A percentile compares a stretch with the other conserved stretches of the same genome.
phyloP scores from a whole-genome alignment of 1,140 invertebrate species.

The Holotrichia oblita region DNA sequence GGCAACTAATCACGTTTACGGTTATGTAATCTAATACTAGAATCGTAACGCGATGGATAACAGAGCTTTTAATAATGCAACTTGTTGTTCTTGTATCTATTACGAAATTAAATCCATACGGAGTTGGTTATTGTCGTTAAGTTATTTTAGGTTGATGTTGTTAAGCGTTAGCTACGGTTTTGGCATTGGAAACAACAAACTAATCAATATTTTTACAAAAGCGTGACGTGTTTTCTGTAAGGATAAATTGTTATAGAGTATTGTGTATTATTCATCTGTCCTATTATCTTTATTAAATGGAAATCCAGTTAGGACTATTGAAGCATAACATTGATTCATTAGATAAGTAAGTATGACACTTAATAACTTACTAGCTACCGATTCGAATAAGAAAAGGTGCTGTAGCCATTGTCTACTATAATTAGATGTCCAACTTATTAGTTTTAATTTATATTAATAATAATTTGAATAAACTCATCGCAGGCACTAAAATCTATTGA shows the following conservation, averaged over 20 bases:
- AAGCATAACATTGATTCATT: background rate
- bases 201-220: too few relatives aligned
- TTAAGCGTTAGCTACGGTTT: background rate
- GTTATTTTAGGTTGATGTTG: background rate
- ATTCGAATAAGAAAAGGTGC: background rate
- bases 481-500: too few relatives aligned
- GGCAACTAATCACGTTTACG: background rate
- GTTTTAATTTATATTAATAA: constrained; percentile 4
- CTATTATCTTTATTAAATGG: too few relatives aligned
- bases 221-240: too few relatives aligned
- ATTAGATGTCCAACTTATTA: background rate
- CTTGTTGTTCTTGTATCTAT: background rate
- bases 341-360: background rate
- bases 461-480: too few relatives aligned
- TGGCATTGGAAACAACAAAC: background rate
- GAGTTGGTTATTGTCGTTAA: background rate
- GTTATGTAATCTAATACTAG: background rate
- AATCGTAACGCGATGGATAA: background rate
- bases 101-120: background rate
- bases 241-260: background rate
- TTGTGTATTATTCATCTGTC: background rate
- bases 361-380: background rate
- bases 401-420: background rate
- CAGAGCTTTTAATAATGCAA: background rate
- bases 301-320: background rate